phyloP scores from a whole-genome alignment of 2,113 vertebrate genomes.

The Gallinago media region DNA sequence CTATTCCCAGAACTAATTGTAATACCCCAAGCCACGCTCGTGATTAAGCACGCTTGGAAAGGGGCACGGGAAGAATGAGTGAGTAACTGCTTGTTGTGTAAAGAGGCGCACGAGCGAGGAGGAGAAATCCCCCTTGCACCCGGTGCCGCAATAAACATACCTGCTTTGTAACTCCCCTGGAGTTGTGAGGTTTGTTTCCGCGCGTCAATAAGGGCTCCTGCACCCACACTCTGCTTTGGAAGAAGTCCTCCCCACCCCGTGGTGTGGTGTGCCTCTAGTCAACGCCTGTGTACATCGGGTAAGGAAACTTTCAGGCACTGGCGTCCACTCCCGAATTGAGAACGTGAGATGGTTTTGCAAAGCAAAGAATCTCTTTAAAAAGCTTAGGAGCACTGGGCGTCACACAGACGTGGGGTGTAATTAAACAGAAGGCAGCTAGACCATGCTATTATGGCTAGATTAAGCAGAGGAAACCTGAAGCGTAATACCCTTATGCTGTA shows the following conservation, averaged over 20 bases:
- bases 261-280: rapidly evolving
- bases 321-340: not conserved
- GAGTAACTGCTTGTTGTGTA: no score
- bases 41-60: no score
- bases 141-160: no score
- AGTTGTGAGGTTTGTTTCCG: no score
- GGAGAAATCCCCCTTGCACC: no score
- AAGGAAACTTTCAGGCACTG: not conserved
- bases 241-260: not conserved
- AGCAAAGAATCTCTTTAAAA: not conserved
- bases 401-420: not conserved
- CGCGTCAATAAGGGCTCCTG: no score
- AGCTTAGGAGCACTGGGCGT: not conserved
- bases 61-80: no score
- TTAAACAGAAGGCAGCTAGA: not conserved
- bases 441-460: not conserved
- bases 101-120: no score
- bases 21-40: no score
- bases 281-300: rapidly evolving
- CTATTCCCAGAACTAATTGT: no score
- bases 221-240: no score
- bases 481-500: not conserved
- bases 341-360: not conserved
- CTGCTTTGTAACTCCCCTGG: no score
- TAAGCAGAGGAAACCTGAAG: not conserved